Percentiles rank a stretch among this genome's conserved stretches.
Conservation (phyloP, 92 coral and sea anemone species). For the Paramuricea clavata region DNA sequence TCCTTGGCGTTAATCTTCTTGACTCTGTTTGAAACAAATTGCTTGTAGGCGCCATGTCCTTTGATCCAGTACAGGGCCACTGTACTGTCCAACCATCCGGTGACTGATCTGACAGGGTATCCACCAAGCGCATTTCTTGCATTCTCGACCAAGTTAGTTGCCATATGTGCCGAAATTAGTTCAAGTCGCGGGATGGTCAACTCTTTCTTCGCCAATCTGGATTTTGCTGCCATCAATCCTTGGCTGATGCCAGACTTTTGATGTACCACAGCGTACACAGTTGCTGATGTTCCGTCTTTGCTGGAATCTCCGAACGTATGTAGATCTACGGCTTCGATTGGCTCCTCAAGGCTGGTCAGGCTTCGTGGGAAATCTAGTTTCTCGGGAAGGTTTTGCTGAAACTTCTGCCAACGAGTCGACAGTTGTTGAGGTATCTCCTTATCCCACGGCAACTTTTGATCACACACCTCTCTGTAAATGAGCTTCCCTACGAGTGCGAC, state of each 20-base stretch:
- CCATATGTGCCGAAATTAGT: constrained; percentile 62
- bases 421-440: neutral
- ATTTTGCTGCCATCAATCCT: constrained; percentile 39
- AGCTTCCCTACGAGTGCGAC: constrained; percentile 36
- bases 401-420: constrained; percentile 11
- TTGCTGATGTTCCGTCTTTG: constrained; percentile 47
- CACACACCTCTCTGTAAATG: constrained; percentile 47
- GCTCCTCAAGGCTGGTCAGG: neutral
- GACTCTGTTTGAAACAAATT: constrained; percentile 47
- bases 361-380: constrained; percentile 35
- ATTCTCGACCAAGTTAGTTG: constrained; percentile 50
- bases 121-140: constrained; percentile 42
- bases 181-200: constrained; percentile 55
- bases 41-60: constrained; percentile 28
- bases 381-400: neutral
- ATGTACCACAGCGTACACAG: constrained; percentile 31
- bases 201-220: constrained; percentile 44
- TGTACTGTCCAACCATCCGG: constrained; percentile 66
- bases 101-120: constrained; percentile 34
- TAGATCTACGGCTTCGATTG: constrained; percentile 39
- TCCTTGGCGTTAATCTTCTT: constrained; percentile 42
- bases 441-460: constrained; percentile 24
- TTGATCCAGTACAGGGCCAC: constrained; percentile 60
- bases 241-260: constrained; percentile 32
- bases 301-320: constrained; percentile 37